phyloP scores from a whole-genome alignment of 2,113 vertebrate genomes.

The Gopherus evgoodei region DNA sequence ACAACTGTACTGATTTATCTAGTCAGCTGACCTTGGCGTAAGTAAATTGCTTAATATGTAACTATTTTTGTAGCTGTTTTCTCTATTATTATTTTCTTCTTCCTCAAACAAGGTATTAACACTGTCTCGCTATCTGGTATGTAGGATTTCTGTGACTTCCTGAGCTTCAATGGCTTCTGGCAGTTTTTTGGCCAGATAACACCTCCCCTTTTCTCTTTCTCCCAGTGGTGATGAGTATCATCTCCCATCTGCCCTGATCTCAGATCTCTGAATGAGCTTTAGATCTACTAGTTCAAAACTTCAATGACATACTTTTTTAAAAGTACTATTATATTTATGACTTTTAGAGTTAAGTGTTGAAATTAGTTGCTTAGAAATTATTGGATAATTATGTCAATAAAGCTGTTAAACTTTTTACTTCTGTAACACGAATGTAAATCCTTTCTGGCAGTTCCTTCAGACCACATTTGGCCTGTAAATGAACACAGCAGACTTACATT shows the following conservation, averaged over 20 bases:
- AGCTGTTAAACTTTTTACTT: neutral
- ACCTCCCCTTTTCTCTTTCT: neutral
- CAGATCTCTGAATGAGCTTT: neutral
- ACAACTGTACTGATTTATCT: neutral
- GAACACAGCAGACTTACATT: slow-evolving; percentile 58
- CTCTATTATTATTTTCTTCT: neutral
- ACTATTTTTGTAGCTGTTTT: neutral
- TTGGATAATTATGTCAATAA: neutral
- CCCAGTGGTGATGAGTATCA: neutral
- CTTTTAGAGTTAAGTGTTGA: slow-evolving; percentile 10
- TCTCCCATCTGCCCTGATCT: neutral
- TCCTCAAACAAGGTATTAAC: neutral
- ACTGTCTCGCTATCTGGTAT: neutral
- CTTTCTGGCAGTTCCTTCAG: neutral
- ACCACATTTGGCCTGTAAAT: neutral
- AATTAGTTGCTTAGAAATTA: slow-evolving; percentile 22
- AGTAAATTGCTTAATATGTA: neutral
- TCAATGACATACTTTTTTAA: neutral
- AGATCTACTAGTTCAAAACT: neutral
- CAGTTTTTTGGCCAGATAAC: neutral
- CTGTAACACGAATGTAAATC: neutral
- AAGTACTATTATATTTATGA: neutral
- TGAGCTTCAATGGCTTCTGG: neutral
- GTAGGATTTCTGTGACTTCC: neutral
- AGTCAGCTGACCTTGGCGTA: neutral